Percentiles rank a stretch among this genome's conserved stretches.
Conservation (phyloP, 2,888 invertebrate species). For the Colletes collaris region DNA sequence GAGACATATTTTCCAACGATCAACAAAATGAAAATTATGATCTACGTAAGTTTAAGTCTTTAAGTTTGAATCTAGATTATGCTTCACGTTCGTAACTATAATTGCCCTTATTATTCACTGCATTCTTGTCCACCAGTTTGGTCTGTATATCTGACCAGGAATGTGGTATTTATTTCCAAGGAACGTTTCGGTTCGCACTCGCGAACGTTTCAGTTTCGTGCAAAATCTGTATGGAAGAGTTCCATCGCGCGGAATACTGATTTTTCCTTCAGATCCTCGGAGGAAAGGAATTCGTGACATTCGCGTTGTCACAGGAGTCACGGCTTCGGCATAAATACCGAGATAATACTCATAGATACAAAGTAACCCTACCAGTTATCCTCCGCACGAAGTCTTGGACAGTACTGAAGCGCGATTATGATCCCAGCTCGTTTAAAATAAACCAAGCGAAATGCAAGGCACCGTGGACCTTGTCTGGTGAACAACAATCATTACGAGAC, state of each 20-base stretch:
- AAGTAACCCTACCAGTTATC: constrained; percentile 70
- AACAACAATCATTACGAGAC: neutral
- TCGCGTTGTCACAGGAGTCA: constrained; percentile 68
- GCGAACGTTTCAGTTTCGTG: neutral
- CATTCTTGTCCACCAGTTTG: no score
- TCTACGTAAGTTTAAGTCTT: no score
- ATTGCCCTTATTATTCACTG: neutral
- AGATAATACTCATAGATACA: constrained; percentile 75
- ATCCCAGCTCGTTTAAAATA: constrained; percentile 32
- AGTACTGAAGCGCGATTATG: constrained; percentile 48
- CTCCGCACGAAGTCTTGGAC: constrained; percentile 65
- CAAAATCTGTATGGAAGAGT: neutral
- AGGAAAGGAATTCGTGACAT: constrained; percentile 61
- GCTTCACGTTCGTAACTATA: no score
- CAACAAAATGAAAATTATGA: no score
- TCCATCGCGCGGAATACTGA: constrained; percentile 3
- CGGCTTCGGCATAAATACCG: constrained; percentile 69
- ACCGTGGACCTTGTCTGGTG: neutral
- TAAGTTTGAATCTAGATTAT: no score
- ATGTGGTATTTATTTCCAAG: neutral
- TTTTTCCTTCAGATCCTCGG: neutral
- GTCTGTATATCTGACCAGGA: neutral
- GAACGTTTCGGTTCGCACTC: neutral
- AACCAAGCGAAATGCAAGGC: constrained; percentile 29
- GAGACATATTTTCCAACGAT: no score